Conservation (phyloP, 2,888 invertebrate genomes). For the Heterodera filipjevi region DNA sequence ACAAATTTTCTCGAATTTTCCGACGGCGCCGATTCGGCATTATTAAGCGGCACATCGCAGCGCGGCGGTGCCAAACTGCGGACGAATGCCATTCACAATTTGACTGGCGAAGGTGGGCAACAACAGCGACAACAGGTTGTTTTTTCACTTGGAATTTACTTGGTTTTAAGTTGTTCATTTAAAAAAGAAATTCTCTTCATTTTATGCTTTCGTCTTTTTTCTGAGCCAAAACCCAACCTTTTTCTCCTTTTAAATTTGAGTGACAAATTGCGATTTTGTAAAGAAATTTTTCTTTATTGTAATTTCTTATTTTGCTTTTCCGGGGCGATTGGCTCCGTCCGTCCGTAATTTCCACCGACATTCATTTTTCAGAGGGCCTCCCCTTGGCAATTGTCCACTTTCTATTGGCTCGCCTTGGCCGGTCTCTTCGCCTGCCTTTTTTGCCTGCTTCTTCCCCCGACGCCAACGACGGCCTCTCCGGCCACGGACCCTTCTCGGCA, state of each 20-base stretch:
- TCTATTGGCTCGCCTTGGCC: constrained; percentile 23
- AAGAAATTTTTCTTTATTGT: too few relatives aligned
- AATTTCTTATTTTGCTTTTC: too few relatives aligned
- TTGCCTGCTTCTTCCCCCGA: constrained; percentile 12
- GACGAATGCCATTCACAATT: not conserved
- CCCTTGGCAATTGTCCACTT: not conserved
- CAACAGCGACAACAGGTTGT: not conserved
- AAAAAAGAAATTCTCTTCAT: too few relatives aligned
- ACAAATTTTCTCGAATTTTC: constrained; percentile 4
- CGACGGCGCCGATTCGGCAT: not conserved
- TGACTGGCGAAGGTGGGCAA: not conserved
- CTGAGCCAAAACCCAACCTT: too few relatives aligned
- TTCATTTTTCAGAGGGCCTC: not conserved
- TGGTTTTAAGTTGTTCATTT: too few relatives aligned
- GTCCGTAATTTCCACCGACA: not conserved
- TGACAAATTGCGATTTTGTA: too few relatives aligned
- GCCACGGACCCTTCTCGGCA: not conserved
- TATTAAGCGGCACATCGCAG: not conserved
- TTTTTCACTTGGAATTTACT: too few relatives aligned
- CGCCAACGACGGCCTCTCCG: constrained; percentile 7
- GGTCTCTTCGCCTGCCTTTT: constrained; percentile 21
- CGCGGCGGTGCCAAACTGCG: not conserved
- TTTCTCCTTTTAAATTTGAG: too few relatives aligned
- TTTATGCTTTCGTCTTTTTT: too few relatives aligned
- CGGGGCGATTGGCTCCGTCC: too few relatives aligned